Percentiles rank a stretch among this genome's conserved stretches.
Conservation (phyloP, 2,888 invertebrate species). For the Dryomyza anilis region DNA sequence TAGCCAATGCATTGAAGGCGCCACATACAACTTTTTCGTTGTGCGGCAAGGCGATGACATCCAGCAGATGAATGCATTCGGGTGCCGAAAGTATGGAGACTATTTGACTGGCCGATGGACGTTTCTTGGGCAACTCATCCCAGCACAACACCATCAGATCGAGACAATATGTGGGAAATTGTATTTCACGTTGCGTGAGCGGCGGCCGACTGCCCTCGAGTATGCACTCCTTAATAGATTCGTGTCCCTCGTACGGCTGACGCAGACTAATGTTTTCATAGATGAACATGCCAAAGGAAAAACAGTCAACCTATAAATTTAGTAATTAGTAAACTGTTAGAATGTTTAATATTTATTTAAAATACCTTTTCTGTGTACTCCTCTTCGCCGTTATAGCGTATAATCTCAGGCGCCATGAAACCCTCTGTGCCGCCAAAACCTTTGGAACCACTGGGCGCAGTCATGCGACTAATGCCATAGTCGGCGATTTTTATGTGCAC, state of each 20-base stretch:
- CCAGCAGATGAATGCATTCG: conserved; percentile 87
- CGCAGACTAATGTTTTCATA: conserved; percentile 93
- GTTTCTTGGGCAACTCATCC: conserved; percentile 81
- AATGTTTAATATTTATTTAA: no score
- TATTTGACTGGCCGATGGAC: conserved; percentile 93
- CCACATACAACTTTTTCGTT: conserved; percentile 71
- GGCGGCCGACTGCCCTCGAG: conserved; percentile 93
- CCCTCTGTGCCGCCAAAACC: conserved; percentile 99
- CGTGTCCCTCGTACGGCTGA: conserved; percentile 95
- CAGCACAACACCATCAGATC: conserved; percentile 97
- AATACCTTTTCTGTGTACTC: conserved; percentile 97
- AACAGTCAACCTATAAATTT: conserved; percentile 82
- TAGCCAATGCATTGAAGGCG: conserved; percentile 54
- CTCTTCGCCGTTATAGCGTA: conserved; percentile 97
- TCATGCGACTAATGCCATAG: conserved; percentile 91
- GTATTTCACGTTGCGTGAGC: conserved; percentile 80
- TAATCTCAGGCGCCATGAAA: conserved; percentile 99
- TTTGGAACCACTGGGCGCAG: conserved; percentile 88
- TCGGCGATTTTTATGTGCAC: conserved; percentile 95
- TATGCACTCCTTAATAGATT: conserved; percentile 95
- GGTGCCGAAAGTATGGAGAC: conserved; percentile 91
- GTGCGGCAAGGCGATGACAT: conserved; percentile 76
- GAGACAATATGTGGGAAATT: conserved; percentile 85
- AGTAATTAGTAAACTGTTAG: background rate
- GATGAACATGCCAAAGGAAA: conserved; percentile 98